Base-by-base conservation (phyloP, 2,113 vertebrate genomes). In the Anhinga anhinga region DNA sequence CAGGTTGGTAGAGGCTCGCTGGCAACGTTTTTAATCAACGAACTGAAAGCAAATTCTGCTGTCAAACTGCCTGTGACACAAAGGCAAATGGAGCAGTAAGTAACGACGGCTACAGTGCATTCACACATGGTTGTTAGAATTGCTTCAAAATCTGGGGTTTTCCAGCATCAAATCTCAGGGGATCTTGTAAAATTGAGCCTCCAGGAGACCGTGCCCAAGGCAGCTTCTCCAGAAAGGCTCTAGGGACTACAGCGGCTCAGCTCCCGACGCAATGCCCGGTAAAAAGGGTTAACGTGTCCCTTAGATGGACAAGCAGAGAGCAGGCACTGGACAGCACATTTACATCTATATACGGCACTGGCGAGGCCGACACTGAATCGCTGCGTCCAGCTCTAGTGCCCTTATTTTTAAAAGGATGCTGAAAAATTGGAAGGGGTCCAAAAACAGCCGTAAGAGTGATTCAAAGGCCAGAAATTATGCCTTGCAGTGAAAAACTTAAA, bases 391-490 rank as follows among this genome's bases (percentile, higher is more conserved):
- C n/a, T 61, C 90, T 10, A 66, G 85, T 30, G 82, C 76, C 92
- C 85, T 47, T 16, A 13, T 73, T 90, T 86, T 62, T 11, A 84
- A 89, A 95, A 82, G 20, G 90, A 88, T 77, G 90, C 87, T 88
- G 87, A 88, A 92, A 86, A 83, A n/a, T n/a, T 90, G 95, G 95
- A 58, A 38, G 71, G n/a, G 18, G 32, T 69, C 93, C 85, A 90
- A 50, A 69, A 50, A 1, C 25, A 53, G n/a, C 71, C 71, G 56
- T 73, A 73, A 90, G 93, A 94, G 82, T 29, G 50, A 96, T 77
- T 95, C 79, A 83, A 94, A 92, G 79, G 63, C 90, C 70, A 90
- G 50, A 94, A 92, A 87, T 16, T 42, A 88, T 55, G 94, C 66
- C 77, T 91, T 15, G 72, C 82, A 86, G 74, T 83, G 93, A 94